Percentiles rank a stretch among this genome's conserved stretches.
Evolutionary conservation across 2,888 invertebrate genomes (phyloP).

Genomic region (Holacanthella duospinosa): DNA sequence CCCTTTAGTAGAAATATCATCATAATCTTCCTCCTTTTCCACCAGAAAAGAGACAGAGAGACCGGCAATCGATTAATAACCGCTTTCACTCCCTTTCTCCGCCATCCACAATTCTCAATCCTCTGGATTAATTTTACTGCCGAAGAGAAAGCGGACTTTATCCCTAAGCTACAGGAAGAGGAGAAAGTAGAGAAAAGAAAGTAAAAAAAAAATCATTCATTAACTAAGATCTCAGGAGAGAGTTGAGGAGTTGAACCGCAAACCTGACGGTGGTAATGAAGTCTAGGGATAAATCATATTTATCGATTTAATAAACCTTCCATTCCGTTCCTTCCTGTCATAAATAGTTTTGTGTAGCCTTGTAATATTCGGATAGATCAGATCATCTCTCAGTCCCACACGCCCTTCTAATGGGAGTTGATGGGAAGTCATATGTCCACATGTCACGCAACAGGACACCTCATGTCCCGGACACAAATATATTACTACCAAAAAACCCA

Average conservation of each 20-base stretch:
- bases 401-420: neutral
- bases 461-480: no score
- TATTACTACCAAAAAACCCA: no score
- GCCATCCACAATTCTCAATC: neutral
- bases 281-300: conserved; percentile 3
- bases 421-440: neutral
- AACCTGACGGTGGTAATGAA: neutral
- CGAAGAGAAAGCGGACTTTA: no score
- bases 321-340: neutral
- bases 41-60: conserved; percentile 14
- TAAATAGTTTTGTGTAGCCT: neutral
- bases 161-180: neutral
- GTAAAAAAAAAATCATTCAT: conserved; percentile 6
- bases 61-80: conserved; percentile 37
- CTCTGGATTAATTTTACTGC: no score
- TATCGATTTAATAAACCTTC: neutral
- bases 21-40: conserved; percentile 1
- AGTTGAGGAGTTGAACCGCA: conserved; percentile 1
- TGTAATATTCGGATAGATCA: no score
- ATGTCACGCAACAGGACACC: neutral
- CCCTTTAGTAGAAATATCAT: neutral
- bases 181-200: neutral
- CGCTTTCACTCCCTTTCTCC: conserved; percentile 21
- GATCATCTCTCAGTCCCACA: no score
- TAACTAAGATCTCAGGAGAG: neutral